These are phyloP conservation scores for Drosophila arawakana DNA, from an alignment of 1,140 invertebrate species.

Conservation along the genomic window DNA sequence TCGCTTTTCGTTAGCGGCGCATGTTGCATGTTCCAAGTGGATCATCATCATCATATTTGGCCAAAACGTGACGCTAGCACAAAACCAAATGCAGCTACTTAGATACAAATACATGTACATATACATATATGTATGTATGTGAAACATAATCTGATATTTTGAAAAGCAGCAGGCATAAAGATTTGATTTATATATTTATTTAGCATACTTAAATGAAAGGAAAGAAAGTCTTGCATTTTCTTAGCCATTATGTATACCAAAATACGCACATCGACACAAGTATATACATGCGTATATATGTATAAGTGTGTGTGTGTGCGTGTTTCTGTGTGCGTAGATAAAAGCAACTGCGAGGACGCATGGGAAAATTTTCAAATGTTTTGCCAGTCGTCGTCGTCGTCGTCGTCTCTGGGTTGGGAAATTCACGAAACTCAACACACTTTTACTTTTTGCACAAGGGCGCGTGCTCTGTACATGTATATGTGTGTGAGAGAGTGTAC, in stretches of 20 bases:
- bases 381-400: conserved; percentile 30
- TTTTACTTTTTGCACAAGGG: conserved; percentile 68
- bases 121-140: background rate
- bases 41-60: conserved; percentile 30
- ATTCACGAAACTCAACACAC: conserved; percentile 76
- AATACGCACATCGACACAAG: conserved; percentile 20
- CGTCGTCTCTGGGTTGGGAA: conserved; percentile 48
- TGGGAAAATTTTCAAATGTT: conserved; percentile 74
- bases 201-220: background rate
- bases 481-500: conserved; percentile 4
- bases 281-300: conserved; percentile 12
- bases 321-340: conserved; percentile 46
- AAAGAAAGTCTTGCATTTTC: conserved; percentile 31
- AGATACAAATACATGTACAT: background rate
- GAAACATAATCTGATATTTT: conserved; percentile 39
- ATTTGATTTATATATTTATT: background rate
- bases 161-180: conserved; percentile 4
- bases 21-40: conserved; percentile 51
- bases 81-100: conserved; percentile 24
- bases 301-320: conserved; percentile 37
- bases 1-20: conserved; percentile 27
- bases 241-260: conserved; percentile 70
- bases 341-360: conserved; percentile 58
- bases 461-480: conserved; percentile 26
- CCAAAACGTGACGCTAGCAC: conserved; percentile 36